phyloP scores from a whole-genome alignment of 2,113 vertebrate species.

The Cyanoramphus novaezelandiae region DNA sequence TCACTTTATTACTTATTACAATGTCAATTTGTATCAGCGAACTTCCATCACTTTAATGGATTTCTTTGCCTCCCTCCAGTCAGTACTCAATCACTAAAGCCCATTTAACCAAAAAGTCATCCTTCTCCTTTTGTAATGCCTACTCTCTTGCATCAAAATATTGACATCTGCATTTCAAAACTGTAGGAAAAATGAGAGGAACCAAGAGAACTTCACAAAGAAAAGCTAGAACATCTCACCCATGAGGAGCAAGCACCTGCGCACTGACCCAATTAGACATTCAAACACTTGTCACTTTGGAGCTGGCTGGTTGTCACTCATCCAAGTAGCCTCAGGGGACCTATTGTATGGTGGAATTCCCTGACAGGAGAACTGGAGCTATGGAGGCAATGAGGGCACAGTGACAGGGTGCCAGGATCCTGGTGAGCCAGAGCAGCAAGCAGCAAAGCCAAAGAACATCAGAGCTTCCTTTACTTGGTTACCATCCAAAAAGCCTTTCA shows the following conservation, averaged over 20 bases:
- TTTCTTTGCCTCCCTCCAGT: background rate
- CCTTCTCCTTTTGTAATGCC: background rate
- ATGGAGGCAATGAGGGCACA: constrained; percentile 3
- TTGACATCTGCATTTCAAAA: background rate
- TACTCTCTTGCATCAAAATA: background rate
- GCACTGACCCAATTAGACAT: constrained; percentile 57
- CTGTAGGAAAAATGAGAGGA: constrained; percentile 3
- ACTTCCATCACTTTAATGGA: background rate
- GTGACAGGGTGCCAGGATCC: constrained; percentile 46
- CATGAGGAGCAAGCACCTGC: constrained; percentile 37
- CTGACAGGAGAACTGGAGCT: constrained; percentile 28
- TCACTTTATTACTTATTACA: background rate
- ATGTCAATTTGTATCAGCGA: background rate
- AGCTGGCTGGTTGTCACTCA: constrained; percentile 51
- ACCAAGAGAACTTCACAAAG: background rate
- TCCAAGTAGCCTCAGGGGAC: constrained; percentile 21
- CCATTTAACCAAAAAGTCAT: background rate
- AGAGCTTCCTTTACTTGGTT: constrained; percentile 53
- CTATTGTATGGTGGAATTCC: constrained; percentile 21
- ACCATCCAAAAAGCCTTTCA: constrained; percentile 46
- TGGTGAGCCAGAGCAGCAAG: constrained; percentile 14
- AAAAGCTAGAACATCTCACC: constrained; percentile 31
- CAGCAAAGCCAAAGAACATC: constrained; percentile 42
- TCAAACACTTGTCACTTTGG: constrained; percentile 56
- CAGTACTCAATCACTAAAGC: background rate